phyloP scores from a whole-genome alignment of 1,140 invertebrate species.

The Drosophila sulfurigaster region DNA sequence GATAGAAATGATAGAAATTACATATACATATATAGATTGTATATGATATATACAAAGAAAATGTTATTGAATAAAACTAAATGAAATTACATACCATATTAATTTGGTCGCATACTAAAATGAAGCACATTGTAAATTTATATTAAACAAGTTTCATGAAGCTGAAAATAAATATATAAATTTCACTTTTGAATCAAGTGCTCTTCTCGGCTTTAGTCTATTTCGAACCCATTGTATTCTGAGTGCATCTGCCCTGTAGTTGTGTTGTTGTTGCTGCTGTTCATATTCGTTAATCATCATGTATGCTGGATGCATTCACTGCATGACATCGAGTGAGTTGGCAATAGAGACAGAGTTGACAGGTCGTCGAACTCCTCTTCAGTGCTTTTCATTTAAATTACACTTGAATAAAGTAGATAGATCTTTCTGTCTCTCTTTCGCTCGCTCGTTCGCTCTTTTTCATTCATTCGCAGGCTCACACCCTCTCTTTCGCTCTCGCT shows the following conservation, averaged over 20 bases:
- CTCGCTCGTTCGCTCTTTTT: neutral
- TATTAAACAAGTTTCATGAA: too few species aligned
- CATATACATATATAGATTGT: too few species aligned
- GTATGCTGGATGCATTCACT: neutral
- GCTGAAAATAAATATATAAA: too few species aligned
- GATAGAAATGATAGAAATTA: too few species aligned
- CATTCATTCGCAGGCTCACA: neutral
- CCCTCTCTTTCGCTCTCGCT: neutral
- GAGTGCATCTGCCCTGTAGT: neutral
- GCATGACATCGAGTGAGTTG: conserved; percentile 24
- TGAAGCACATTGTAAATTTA: too few species aligned
- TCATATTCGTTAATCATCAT: neutral
- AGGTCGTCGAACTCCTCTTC: conserved; percentile 12
- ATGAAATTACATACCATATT: too few species aligned
- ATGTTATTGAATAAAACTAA: too few species aligned
- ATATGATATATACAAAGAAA: too few species aligned
- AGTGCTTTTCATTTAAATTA: neutral
- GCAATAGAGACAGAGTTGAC: conserved; percentile 6
- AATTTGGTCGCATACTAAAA: too few species aligned
- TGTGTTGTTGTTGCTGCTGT: neutral
- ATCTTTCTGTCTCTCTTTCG: neutral
- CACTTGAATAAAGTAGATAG: neutral
- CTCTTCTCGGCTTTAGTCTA: too few species aligned
- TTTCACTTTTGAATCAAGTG: too few species aligned
- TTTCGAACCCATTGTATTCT: too few species aligned